Percentiles rank a stretch among this genome's conserved stretches.
phyloP scores from a whole-genome alignment of 2,888 invertebrate species.

The Pammene aurita region DNA sequence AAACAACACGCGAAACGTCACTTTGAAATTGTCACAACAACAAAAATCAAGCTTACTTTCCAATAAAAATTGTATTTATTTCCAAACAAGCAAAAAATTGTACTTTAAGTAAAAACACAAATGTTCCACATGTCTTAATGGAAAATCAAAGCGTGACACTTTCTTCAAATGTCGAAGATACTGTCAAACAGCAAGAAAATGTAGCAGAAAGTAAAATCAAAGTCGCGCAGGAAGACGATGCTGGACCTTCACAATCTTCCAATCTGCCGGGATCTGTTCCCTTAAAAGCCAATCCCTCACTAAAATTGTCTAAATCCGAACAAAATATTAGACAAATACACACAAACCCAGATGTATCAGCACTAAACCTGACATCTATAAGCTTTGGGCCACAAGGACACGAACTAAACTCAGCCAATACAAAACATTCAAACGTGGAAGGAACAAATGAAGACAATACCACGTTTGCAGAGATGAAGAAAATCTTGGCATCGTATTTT shows the following conservation, averaged over 20 bases:
- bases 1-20: conserved; percentile 23
- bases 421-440: conserved; percentile 61
- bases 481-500: conserved; percentile 73
- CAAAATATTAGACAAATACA: conserved; percentile 70
- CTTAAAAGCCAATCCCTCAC: conserved; percentile 48
- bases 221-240: conserved; percentile 55
- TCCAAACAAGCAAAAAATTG: conserved; percentile 44
- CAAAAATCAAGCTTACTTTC: conserved; percentile 48
- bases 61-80: conserved; percentile 48
- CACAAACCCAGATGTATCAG: conserved; percentile 68
- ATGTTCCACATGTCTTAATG: conserved; percentile 68
- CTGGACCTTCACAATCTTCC: conserved; percentile 66
- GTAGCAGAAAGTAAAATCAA: conserved; percentile 40
- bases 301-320: conserved; percentile 73
- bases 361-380: conserved; percentile 63
- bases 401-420: conserved; percentile 52
- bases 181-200: neutral
- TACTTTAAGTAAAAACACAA: conserved; percentile 54
- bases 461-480: conserved; percentile 67
- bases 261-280: conserved; percentile 66
- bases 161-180: conserved; percentile 53
- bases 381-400: conserved; percentile 59
- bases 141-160: conserved; percentile 61
- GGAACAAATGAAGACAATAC: conserved; percentile 53
- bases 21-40: conserved; percentile 44